Evolutionary conservation across 2,113 vertebrate species (phyloP).

Genomic region (Campylomormyrus tamandua): DNA sequence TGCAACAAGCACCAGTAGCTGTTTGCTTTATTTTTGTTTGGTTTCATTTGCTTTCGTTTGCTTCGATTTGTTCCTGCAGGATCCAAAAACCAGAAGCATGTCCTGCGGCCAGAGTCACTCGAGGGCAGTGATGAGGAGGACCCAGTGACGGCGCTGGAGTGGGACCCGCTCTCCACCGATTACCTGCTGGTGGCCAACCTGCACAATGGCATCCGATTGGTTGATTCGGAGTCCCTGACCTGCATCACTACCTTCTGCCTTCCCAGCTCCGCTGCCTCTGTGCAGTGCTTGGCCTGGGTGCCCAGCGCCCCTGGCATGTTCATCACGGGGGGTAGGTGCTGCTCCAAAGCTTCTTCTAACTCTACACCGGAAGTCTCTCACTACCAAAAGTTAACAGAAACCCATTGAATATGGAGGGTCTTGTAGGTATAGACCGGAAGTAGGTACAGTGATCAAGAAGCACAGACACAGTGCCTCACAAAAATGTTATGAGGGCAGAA

Average conservation of each 20-base stretch:
- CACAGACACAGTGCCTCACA: background rate
- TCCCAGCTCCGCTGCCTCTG: constrained; percentile 78
- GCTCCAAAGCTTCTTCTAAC: background rate
- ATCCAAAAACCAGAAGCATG: constrained; percentile 85
- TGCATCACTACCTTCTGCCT: constrained; percentile 84
- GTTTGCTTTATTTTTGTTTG: background rate
- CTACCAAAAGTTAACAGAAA: background rate
- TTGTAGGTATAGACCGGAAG: background rate
- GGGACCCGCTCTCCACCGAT: constrained; percentile 87
- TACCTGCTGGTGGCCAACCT: constrained; percentile 92
- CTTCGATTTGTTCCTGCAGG: constrained; percentile 53
- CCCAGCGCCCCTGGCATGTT: constrained; percentile 97
- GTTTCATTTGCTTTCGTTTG: background rate
- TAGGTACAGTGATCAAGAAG: background rate
- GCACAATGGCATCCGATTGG: constrained; percentile 80
- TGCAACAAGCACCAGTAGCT: background rate
- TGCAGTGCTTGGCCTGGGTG: constrained; percentile 94
- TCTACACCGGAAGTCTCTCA: background rate
- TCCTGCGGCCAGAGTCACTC: constrained; percentile 81
- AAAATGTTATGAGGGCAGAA: no score
- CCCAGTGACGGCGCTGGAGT: constrained; percentile 85
- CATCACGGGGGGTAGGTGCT: constrained; percentile 76
- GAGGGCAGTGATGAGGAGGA: constrained; percentile 95
- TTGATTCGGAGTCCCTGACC: constrained; percentile 82
- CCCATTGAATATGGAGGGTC: background rate